A percentile compares a stretch with the other conserved stretches of the same genome.
phyloP scores from a whole-genome alignment of 2,113 vertebrate species.

The Phaethornis superciliosus region DNA sequence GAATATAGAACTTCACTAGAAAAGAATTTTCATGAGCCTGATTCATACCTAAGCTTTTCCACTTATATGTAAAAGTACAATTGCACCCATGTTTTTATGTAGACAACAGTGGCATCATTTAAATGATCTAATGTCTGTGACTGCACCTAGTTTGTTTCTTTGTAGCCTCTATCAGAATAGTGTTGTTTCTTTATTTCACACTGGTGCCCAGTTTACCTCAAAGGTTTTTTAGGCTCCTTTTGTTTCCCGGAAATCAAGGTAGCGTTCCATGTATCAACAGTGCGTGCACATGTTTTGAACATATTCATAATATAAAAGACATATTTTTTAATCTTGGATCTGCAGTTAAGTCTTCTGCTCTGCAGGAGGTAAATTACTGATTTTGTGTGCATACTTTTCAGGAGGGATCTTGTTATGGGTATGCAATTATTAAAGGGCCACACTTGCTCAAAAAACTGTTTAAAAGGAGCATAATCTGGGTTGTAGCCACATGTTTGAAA shows the following conservation, averaged over 20 bases:
- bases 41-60: neutral
- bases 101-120: neutral
- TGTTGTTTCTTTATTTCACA: neutral
- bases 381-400: neutral
- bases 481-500: neutral
- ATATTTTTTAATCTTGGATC: neutral
- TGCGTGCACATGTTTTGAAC: neutral
- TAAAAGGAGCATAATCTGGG: neutral
- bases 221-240: neutral
- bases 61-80: neutral
- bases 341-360: neutral
- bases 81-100: neutral
- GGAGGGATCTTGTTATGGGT: neutral
- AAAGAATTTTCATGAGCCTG: neutral
- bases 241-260: neutral
- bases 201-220: neutral
- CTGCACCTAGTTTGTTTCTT: neutral
- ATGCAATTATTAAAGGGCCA: neutral
- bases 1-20: neutral
- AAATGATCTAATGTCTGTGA: neutral
- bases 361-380: neutral
- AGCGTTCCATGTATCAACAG: neutral
- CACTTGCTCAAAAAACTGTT: neutral
- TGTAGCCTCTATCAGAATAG: neutral
- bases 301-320: neutral